Conservation (phyloP, 2,113 vertebrate species). For the Noctilio leporinus region DNA sequence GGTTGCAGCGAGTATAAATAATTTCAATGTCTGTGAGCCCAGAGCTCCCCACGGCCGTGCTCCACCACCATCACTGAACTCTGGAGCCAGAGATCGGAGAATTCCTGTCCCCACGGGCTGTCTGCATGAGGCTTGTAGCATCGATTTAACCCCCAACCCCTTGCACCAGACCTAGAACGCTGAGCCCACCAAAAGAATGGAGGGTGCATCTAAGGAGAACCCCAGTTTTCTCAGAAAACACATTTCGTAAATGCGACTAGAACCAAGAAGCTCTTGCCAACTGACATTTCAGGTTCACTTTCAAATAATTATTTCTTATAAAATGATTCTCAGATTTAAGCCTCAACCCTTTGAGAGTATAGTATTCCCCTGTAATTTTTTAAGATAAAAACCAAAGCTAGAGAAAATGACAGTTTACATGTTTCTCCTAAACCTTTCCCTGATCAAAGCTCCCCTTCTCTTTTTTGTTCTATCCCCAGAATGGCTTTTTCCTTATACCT, state of each 20-base stretch:
- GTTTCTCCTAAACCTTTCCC: not conserved
- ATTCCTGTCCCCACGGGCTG: not conserved
- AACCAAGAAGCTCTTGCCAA: not conserved
- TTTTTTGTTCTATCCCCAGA: not conserved
- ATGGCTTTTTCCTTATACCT: not conserved
- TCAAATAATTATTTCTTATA: not conserved
- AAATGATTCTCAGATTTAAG: not conserved
- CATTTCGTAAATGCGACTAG: not conserved
- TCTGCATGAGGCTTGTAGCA: not conserved
- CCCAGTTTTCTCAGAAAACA: not conserved
- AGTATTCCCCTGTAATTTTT: not conserved
- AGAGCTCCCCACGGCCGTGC: not conserved
- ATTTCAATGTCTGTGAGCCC: not conserved
- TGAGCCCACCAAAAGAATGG: not conserved
- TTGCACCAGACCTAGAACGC: not conserved
- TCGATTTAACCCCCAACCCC: not conserved
- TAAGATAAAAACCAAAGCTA: not conserved
- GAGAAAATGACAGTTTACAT: not conserved
- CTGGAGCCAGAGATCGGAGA: not conserved
- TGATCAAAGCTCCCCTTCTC: not conserved
- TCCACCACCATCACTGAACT: not conserved
- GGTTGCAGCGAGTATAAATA: not conserved
- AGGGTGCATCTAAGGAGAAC: not conserved
- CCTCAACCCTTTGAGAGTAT: not conserved
- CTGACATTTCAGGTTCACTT: not conserved